phyloP scores from a whole-genome alignment of 2,113 vertebrate species.

The Jacana jacana region DNA sequence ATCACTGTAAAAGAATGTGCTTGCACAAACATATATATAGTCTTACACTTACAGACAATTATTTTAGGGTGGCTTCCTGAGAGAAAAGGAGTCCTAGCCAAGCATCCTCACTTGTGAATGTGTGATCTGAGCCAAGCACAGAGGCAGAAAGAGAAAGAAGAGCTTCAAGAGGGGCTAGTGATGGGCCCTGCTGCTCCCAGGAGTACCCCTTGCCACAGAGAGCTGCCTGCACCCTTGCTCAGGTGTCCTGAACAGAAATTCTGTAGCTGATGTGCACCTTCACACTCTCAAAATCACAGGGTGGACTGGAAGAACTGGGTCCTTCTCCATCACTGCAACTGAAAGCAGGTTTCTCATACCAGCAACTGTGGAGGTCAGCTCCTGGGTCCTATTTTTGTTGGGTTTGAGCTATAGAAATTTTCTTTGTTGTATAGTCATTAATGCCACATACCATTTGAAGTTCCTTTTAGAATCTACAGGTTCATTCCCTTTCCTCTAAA shows the following conservation, averaged over 20 bases:
- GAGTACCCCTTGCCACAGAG: background rate
- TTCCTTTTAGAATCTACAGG: background rate
- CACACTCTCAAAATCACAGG: background rate
- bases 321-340: background rate
- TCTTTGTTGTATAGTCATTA: background rate
- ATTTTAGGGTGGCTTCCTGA: background rate
- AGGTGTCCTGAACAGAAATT: background rate
- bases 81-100: background rate
- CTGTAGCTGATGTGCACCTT: background rate
- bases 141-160: background rate
- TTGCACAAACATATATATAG: background rate
- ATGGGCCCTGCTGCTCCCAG: background rate
- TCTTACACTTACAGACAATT: background rate
- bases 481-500: slow-evolving; percentile 5
- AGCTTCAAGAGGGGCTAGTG: rapidly evolving
- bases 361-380: background rate
- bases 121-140: background rate
- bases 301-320: background rate
- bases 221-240: background rate
- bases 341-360: background rate
- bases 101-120: background rate
- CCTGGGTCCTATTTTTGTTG: background rate
- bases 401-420: background rate
- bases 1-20: rapidly evolving
- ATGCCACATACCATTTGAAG: background rate